A percentile compares a stretch with the other conserved stretches of the same genome.
phyloP scores from a whole-genome alignment of 2,888 invertebrate genomes.

The Apamea sordens region DNA sequence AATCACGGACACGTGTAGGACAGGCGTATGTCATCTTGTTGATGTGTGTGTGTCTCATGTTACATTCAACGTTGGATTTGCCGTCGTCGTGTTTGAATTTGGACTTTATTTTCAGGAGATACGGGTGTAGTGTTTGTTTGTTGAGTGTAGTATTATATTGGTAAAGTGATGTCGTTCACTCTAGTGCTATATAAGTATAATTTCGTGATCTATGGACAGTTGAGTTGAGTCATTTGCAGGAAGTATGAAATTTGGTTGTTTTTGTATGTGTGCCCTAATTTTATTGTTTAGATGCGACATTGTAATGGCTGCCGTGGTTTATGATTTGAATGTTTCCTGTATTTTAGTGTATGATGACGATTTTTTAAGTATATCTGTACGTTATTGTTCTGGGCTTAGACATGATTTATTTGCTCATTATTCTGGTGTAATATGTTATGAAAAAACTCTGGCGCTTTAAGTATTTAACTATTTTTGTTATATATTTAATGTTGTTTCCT shows the following conservation, averaged over 20 bases:
- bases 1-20: slow-evolving; percentile 60
- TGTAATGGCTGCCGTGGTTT: slow-evolving; percentile 68
- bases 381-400: slow-evolving; percentile 51
- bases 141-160: slow-evolving; percentile 44
- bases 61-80: slow-evolving; percentile 39
- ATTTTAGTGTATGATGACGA: slow-evolving; percentile 58
- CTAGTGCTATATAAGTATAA: slow-evolving; percentile 72
- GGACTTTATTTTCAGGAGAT: slow-evolving; percentile 62
- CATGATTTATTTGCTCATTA: slow-evolving; percentile 46
- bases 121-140: slow-evolving; percentile 27
- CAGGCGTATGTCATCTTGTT: slow-evolving; percentile 52
- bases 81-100: slow-evolving; percentile 63
- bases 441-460: slow-evolving; percentile 8
- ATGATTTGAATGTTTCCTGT: slow-evolving; percentile 69
- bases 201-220: slow-evolving; percentile 81
- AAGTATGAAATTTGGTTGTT: slow-evolving; percentile 77
- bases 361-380: slow-evolving; percentile 54
- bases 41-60: slow-evolving; percentile 66
- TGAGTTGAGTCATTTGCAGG: slow-evolving; percentile 76
- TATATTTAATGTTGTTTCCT: not conserved
- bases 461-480: slow-evolving; percentile 14
- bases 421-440: not conserved
- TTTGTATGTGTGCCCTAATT: slow-evolving; percentile 71
- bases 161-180: slow-evolving; percentile 77
- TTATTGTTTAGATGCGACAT: slow-evolving; percentile 72